Conservation (phyloP, 2,113 vertebrate genomes). For the Scomber scombrus region DNA sequence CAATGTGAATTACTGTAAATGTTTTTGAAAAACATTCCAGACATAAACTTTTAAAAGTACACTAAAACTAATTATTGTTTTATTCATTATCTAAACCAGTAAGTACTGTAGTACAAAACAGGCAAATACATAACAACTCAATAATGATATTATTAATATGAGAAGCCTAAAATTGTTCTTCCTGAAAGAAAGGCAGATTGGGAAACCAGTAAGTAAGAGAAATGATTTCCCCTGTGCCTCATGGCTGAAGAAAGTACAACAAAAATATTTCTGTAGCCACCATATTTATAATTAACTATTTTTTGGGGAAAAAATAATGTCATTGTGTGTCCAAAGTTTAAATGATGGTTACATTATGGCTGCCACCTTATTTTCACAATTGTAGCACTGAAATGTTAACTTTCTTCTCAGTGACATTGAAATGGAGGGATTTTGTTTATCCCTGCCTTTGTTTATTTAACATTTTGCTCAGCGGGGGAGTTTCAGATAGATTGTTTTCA, state of each 20-base stretch:
- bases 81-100: not conserved
- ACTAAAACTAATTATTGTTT: no score
- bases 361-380: slow-evolving; percentile 75
- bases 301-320: slow-evolving; percentile 43
- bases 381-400: slow-evolving; percentile 82
- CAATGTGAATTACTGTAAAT: not conserved
- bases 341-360: slow-evolving; percentile 68
- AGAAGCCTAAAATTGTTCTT: slow-evolving; percentile 3
- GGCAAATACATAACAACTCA: not conserved
- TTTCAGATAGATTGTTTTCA: slow-evolving; percentile 89
- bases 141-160: slow-evolving; percentile 6
- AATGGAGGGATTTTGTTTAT: slow-evolving; percentile 90
- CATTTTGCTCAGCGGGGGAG: slow-evolving; percentile 88
- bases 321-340: slow-evolving; percentile 79
- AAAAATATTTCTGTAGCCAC: slow-evolving; percentile 13
- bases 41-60: not conserved
- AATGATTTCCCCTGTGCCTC: not conserved
- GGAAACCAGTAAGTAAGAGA: slow-evolving; percentile 1
- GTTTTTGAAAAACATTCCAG: not conserved
- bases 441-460: slow-evolving; percentile 88
- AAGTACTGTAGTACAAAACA: slow-evolving; percentile 9
- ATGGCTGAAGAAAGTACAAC: slow-evolving; percentile 14
- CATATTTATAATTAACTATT: slow-evolving; percentile 59
- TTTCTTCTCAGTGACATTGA: slow-evolving; percentile 88
- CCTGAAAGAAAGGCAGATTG: slow-evolving; percentile 24